Base-by-base conservation (phyloP, 2,888 invertebrate species). In the Chirona hameri region DNA sequence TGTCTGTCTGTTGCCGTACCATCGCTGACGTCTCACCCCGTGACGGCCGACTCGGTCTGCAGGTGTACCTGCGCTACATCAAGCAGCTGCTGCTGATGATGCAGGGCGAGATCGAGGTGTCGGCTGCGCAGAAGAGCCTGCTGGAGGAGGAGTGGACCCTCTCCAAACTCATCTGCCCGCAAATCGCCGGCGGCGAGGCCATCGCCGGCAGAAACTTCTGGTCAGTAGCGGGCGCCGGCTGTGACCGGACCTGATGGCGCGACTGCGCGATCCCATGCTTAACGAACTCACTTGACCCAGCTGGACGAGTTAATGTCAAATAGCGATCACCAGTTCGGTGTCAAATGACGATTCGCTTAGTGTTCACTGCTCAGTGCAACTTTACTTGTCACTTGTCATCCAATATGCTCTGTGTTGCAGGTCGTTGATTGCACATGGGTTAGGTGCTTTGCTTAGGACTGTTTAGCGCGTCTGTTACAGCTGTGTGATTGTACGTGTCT, bases 91-190 rank as follows among this genome's bases (percentile, higher is more conserved):
- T 96, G 9, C 89, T 92, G 84, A 91, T 92, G 88, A 88, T 86
- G 72, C 85, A 85, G 81, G 83, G 84, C 69, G 84, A 85, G 69
- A 80, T 83, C 21, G 84, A 83, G 27, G 84, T 84, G 69, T 83
- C 84, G 24, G 84, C 83, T 18, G 55, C 60, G 5, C 91, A 93
- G 84, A 95, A 96, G 87, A 92, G 93, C 86, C 90, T 93, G 31
- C 90, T 97, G 84, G 94, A 95, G 87, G 93, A 93, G 83, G 97
- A 97, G 88, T 97, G 96, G 96, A 91, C 91, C 85, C 97, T 97
- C 89, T 93, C 94, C 0, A 93, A 93, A 86, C 90, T 92, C 1
- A 92, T 95, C 82, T 93, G 94, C 85, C 91, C 92, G n/a, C 91
- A 93, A 88, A 93, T 95, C 85, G 90, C 91, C 18, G 92, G 93